A percentile compares a stretch with the other conserved stretches of the same genome.
phyloP scores from a whole-genome alignment of 2,797 vertebrate genomes.

The Hypotaenidia philippensis region DNA sequence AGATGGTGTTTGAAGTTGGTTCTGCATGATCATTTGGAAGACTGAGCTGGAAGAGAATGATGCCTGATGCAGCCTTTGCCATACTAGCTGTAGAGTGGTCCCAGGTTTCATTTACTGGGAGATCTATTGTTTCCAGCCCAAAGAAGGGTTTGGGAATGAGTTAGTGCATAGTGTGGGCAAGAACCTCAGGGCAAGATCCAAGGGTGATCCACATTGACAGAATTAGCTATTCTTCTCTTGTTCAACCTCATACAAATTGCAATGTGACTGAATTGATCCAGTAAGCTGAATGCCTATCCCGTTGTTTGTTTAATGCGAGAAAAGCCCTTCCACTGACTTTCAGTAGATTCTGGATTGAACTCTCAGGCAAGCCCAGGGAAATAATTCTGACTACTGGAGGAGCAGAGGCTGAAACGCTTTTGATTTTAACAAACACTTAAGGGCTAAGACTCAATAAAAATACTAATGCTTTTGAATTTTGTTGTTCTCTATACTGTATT shows the following conservation, averaged over 20 bases:
- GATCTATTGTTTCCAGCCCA: not conserved
- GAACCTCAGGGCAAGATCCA: not conserved
- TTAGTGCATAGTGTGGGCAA: not conserved
- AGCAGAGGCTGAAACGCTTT: not conserved
- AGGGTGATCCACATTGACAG: not conserved
- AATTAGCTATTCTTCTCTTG: not conserved
- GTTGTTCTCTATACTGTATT: not conserved
- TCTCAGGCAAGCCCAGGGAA: not conserved
- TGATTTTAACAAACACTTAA: not conserved
- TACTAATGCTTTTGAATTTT: not conserved
- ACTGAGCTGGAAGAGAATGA: not conserved
- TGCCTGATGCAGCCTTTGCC: not conserved
- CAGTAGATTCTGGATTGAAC: not conserved
- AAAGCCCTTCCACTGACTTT: slow-evolving; percentile 14
- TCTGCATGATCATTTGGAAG: not conserved
- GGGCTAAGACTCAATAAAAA: not conserved
- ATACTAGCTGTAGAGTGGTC: rapidly evolving
- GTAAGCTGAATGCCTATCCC: not conserved
- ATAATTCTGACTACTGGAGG: not conserved
- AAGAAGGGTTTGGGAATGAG: not conserved
- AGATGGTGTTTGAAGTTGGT: not conserved
- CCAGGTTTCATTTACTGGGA: not conserved
- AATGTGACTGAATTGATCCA: not conserved
- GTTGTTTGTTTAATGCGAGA: not conserved
- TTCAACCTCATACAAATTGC: not conserved